A percentile compares a stretch with the other conserved stretches of the same genome.
Conservation (phyloP, 2,113 vertebrate species). For the Pyrgilauda ruficollis region DNA sequence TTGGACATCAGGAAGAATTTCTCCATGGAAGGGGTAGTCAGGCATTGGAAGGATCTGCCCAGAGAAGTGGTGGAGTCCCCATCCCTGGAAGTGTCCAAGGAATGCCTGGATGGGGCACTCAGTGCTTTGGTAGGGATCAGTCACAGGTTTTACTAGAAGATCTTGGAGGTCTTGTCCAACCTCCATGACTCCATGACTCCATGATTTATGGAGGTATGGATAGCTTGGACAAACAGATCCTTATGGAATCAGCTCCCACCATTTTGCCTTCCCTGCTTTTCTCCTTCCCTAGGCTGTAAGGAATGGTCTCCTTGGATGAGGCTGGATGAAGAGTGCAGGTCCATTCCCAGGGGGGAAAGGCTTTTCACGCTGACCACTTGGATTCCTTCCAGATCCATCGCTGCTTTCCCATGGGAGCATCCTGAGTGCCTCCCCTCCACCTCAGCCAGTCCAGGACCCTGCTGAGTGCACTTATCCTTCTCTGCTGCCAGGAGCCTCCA, state of each 20-base stretch:
- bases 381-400: background rate
- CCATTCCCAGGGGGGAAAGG: background rate
- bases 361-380: background rate
- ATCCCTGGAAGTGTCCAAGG: background rate
- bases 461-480: conserved; percentile 41
- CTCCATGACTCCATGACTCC: background rate
- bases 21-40: background rate
- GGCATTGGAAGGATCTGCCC: background rate
- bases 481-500: background rate
- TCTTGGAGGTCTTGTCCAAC: background rate
- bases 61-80: background rate
- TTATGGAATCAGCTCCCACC: background rate
- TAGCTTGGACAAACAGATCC: background rate
- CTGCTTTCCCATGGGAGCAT: background rate
- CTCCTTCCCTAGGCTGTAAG: accelerated
- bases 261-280: background rate
- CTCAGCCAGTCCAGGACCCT: background rate
- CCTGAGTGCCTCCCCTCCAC: conserved; percentile 1
- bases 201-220: accelerated
- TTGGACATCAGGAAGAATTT: background rate
- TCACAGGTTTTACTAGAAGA: background rate
- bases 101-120: background rate
- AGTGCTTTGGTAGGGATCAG: too few relatives aligned
- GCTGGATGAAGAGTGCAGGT: background rate
- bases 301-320: background rate